Evolutionary conservation across 2,797 vertebrate species (phyloP).

Genomic region (Calcarius lapponicus): DNA sequence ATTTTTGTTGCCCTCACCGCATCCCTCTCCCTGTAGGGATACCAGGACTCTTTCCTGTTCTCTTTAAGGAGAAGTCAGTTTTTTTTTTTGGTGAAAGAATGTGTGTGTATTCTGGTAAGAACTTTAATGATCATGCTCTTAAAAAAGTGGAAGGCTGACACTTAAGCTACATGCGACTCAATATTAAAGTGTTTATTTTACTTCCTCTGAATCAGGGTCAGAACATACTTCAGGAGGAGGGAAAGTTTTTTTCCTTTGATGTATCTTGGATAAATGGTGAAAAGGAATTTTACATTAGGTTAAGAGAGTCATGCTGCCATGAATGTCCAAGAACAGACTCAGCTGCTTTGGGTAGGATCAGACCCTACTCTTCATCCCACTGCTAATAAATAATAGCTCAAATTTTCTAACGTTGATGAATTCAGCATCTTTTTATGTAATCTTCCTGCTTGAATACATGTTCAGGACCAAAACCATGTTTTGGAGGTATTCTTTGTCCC

Average conservation of each 20-base stretch:
- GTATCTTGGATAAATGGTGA: neutral
- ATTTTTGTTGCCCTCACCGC: neutral
- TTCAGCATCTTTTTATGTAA: neutral
- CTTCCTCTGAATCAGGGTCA: neutral
- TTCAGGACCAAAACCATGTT: neutral
- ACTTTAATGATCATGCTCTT: neutral
- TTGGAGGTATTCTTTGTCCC: neutral
- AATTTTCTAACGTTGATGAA: neutral
- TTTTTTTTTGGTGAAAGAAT: neutral
- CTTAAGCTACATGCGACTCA: rapidly evolving
- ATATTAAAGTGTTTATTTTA: neutral
- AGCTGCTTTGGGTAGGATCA: neutral
- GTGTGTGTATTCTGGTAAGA: neutral
- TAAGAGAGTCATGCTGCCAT: neutral
- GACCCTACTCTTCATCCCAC: neutral
- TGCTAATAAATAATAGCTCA: neutral
- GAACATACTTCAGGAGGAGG: neutral
- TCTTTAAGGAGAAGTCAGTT: neutral
- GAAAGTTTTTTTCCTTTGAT: neutral
- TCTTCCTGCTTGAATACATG: neutral
- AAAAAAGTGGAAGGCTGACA: neutral
- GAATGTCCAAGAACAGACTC: neutral
- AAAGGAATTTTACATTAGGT: neutral
- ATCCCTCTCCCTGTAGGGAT: neutral
- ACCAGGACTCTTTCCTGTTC: neutral